phyloP scores from a whole-genome alignment of 2,797 vertebrate species.

The Cryptoprocta ferox region DNA sequence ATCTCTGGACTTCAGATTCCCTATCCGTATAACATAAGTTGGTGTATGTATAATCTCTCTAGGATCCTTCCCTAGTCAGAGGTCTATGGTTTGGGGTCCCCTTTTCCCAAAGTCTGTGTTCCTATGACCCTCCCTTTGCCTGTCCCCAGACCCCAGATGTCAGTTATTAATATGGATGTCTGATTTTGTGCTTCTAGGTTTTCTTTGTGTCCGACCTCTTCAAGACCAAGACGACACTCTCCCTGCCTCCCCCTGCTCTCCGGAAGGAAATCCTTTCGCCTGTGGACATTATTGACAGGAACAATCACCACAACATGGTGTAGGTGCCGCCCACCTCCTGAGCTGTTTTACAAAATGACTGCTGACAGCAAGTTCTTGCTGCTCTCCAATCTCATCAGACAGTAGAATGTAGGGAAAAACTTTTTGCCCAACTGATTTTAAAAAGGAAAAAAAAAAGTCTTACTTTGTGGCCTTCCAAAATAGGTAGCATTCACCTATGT shows the following conservation, averaged over 20 bases:
- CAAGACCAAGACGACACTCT: slow-evolving; percentile 91
- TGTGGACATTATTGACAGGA: slow-evolving; percentile 97
- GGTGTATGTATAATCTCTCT: background rate
- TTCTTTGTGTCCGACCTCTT: slow-evolving; percentile 99
- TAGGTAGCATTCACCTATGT: slow-evolving; percentile 84
- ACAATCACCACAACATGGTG: slow-evolving; percentile 99
- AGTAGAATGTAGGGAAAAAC: slow-evolving; percentile 99
- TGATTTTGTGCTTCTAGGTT: slow-evolving; percentile 87
- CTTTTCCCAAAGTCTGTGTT: background rate
- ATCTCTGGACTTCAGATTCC: background rate
- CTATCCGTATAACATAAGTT: background rate
- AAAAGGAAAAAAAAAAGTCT: slow-evolving; percentile 86
- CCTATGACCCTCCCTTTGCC: background rate
- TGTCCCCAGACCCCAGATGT: background rate
- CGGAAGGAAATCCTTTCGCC: slow-evolving; percentile 97
- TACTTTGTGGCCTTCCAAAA: slow-evolving; percentile 88
- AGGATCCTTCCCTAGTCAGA: background rate
- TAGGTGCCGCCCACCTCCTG: slow-evolving; percentile 85
- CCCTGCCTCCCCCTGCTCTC: slow-evolving; percentile 93
- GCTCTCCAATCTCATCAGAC: slow-evolving; percentile 97
- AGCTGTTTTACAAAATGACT: slow-evolving; percentile 87
- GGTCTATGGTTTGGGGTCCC: background rate
- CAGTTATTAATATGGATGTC: slow-evolving; percentile 48
- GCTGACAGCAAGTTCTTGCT: slow-evolving; percentile 92
- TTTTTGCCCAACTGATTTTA: slow-evolving; percentile 90